Evolutionary conservation across 2,888 invertebrate species (phyloP), one percentile per base, ranked within the genome.

Genomic region (Limnephilus rhombicus): DNA sequence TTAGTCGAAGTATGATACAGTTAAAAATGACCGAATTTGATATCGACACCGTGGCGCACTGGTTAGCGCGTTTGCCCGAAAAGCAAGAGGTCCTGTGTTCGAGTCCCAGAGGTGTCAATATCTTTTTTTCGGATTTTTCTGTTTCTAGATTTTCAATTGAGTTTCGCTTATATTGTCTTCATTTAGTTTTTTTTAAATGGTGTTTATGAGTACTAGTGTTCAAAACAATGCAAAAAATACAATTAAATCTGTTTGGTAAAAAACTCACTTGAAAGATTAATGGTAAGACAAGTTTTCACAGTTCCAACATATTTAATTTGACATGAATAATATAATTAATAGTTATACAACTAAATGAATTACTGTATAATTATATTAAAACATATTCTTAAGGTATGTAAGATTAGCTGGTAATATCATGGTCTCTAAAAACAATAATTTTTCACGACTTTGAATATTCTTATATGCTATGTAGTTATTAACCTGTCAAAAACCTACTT

Each of bases 401-500:
- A 80, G 34, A 80, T 80, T 92, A 91, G 91, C 89, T 85, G 90
- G 90, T 90, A 91, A 90, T 88, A 85, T 80, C 91, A 92, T 89
- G 92, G 92, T 92, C 91, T 91, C 85, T 91, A 92, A 91, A 86
- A 91, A 92, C 92, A 92, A 91, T 92, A 93, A 93, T 93, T 93
- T 93, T 93, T 92, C 92, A 92, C 90, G 90, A 93, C 90, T 93
- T 92, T 93, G 86, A 93, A 91, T 92, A 93, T 92, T 93, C 92
- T 93, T 91, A 93, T 93, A 93, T 91, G 93, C 92, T 93, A 91
- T 85, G 93, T 93, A 93, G 93, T 31, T 89, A 91, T 41, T 29
- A 92, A 93, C 91, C 93, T 92, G 90, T 93, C 92, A 85, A 95
- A 95, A 96, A 96, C 96, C 96, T 96, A 96, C 96, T 96, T 95